These are phyloP conservation scores for Caenorhabditis briggsae DNA, from an alignment of 1,140 invertebrate genomes.

Conservation along the genomic window DNA sequence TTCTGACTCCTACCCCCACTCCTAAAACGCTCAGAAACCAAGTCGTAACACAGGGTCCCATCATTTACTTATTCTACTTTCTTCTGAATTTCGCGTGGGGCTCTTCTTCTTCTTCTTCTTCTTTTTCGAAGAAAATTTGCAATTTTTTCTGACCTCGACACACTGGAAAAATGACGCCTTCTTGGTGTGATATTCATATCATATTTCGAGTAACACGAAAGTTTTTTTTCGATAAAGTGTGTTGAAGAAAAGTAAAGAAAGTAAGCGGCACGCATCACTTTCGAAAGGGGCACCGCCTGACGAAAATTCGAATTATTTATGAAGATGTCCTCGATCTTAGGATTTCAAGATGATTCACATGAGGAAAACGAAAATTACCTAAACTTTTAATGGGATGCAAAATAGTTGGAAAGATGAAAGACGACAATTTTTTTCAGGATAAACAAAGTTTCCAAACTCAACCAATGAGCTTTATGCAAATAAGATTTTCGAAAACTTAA, in stretches of 20 bases:
- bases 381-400: neutral
- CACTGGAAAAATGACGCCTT: neutral
- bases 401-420: too few species aligned
- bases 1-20: neutral
- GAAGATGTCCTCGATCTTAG: neutral
- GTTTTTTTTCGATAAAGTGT: neutral
- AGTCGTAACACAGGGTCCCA: neutral
- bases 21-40: constrained; percentile 9
- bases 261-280: constrained; percentile 15
- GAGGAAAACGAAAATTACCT: neutral
- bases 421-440: too few species aligned
- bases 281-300: neutral
- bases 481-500: too few species aligned
- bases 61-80: constrained; percentile 16
- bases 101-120: neutral
- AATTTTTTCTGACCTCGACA: neutral
- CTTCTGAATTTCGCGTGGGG: neutral
- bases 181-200: neutral
- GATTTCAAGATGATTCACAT: neutral
- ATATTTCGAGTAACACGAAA: neutral
- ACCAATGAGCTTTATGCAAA: too few species aligned
- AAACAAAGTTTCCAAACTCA: too few species aligned
- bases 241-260: neutral
- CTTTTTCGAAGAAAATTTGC: neutral
- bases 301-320: neutral